Percentiles rank a stretch among this genome's conserved stretches.
phyloP scores from a whole-genome alignment of 1,140 invertebrate species.

The Rhagoletis pomonella region DNA sequence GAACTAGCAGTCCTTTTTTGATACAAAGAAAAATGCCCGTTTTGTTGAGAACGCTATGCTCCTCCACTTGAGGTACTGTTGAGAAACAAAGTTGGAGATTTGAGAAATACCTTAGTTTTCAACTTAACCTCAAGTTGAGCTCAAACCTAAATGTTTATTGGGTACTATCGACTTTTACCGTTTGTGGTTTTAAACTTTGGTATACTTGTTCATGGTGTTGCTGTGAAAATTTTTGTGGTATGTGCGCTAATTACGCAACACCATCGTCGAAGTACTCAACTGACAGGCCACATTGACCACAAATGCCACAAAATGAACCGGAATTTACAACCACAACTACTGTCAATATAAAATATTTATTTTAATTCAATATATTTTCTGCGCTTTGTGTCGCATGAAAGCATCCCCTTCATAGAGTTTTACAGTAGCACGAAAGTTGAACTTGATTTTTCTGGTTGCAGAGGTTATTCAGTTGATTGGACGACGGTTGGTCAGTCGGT shows the following conservation, averaged over 20 bases:
- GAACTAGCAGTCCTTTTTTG: too few species aligned
- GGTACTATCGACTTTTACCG: neutral
- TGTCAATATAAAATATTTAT: constrained; percentile 53
- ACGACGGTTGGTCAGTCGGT: neutral
- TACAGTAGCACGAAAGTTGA: neutral
- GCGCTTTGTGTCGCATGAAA: neutral
- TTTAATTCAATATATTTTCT: constrained; percentile 35
- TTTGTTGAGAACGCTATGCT: too few species aligned
- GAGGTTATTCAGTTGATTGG: neutral
- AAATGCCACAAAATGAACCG: constrained; percentile 49
- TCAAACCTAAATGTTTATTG: too few species aligned
- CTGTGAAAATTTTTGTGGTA: constrained; percentile 31
- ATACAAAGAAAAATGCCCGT: too few species aligned
- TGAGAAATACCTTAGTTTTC: too few species aligned
- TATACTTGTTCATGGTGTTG: neutral
- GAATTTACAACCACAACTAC: constrained; percentile 42
- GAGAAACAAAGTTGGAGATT: too few species aligned
- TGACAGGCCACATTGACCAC: constrained; percentile 51
- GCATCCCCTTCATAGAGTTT: neutral
- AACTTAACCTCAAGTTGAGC: too few species aligned
- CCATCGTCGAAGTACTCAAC: constrained; percentile 33
- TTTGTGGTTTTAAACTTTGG: neutral
- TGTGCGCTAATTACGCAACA: constrained; percentile 50
- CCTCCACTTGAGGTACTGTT: too few species aligned
- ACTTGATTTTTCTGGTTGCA: constrained; percentile 22